Evolutionary conservation across 2,888 invertebrate genomes (phyloP).

Genomic region (Agrochola circellaris): DNA sequence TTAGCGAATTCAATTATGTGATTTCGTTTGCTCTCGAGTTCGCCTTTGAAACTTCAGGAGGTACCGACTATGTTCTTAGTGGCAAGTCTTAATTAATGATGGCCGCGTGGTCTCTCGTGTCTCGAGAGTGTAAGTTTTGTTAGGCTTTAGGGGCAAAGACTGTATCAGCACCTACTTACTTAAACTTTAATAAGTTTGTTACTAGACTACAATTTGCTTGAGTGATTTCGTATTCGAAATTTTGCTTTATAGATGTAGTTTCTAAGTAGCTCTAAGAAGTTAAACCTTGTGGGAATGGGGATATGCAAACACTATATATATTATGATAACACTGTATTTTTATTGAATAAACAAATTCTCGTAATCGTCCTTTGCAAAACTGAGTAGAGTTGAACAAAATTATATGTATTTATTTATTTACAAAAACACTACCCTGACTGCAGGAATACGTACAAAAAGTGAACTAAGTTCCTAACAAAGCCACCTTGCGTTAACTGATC

Average conservation of each 20-base stretch:
- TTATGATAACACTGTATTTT: not conserved
- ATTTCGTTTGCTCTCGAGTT: slow-evolving; percentile 51
- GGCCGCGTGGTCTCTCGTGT: slow-evolving; percentile 27
- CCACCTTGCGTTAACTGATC: not conserved
- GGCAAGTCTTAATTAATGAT: slow-evolving; percentile 46
- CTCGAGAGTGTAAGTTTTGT: slow-evolving; percentile 5
- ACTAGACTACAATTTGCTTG: slow-evolving; percentile 23
- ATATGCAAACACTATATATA: not conserved
- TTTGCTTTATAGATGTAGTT: slow-evolving; percentile 18
- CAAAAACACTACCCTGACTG: not conserved
- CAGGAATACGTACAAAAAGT: not conserved
- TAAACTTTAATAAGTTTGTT: slow-evolving; percentile 28
- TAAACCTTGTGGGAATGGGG: not conserved
- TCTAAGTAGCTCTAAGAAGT: slow-evolving; percentile 10
- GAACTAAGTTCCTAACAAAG: not conserved
- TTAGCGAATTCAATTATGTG: slow-evolving; percentile 57
- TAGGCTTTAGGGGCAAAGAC: not conserved
- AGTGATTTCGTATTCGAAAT: slow-evolving; percentile 31
- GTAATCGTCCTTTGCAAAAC: not conserved
- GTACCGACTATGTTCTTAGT: slow-evolving; percentile 44
- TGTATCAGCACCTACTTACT: not conserved
- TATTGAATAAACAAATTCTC: not conserved
- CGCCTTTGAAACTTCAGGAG: slow-evolving; percentile 45
- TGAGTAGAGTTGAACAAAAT: not conserved
- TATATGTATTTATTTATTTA: not conserved